A percentile compares a stretch with the other conserved stretches of the same genome.
These are phyloP conservation scores for Acrossocheilus fasciatus DNA, from an alignment of 2,797 vertebrate genomes.

Conservation along the genomic window DNA sequence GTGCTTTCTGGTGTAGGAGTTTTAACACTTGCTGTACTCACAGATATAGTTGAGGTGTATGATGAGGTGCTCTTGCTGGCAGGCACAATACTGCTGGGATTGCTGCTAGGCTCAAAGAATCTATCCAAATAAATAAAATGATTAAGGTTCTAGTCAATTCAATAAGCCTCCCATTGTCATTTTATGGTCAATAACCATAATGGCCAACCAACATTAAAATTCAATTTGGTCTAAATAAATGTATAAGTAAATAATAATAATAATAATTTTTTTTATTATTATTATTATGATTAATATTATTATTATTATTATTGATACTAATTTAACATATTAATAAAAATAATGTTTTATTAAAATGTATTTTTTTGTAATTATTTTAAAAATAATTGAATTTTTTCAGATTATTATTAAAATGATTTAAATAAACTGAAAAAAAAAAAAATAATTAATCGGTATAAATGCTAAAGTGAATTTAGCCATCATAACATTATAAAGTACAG, in stretches of 20 bases:
- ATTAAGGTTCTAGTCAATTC: background rate
- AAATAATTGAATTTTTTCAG: too few species aligned
- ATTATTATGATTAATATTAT: too few species aligned
- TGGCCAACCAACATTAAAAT: background rate
- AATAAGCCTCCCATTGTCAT: background rate
- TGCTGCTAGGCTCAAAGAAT: slow-evolving; percentile 47
- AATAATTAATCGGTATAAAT: background rate
- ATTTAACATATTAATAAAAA: background rate
- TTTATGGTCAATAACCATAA: background rate
- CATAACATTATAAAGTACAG: background rate
- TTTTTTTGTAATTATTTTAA: too few species aligned
- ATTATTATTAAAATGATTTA: too few species aligned
- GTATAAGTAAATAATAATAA: too few species aligned
- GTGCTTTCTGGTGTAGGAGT: background rate
- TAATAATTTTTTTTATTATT: too few species aligned
- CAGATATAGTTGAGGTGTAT: background rate
- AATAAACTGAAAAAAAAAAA: background rate
- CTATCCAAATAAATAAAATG: background rate
- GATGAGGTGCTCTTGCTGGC: background rate
- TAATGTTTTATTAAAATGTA: too few species aligned
- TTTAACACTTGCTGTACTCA: background rate
- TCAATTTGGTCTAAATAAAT: background rate
- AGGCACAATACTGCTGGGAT: background rate
- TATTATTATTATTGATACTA: background rate
- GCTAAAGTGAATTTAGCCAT: background rate